Percentiles rank a stretch among this genome's conserved stretches.
These are phyloP conservation scores for Aselliscus stoliczkanus DNA, from an alignment of 2,797 vertebrate genomes.

Conservation along the genomic window DNA sequence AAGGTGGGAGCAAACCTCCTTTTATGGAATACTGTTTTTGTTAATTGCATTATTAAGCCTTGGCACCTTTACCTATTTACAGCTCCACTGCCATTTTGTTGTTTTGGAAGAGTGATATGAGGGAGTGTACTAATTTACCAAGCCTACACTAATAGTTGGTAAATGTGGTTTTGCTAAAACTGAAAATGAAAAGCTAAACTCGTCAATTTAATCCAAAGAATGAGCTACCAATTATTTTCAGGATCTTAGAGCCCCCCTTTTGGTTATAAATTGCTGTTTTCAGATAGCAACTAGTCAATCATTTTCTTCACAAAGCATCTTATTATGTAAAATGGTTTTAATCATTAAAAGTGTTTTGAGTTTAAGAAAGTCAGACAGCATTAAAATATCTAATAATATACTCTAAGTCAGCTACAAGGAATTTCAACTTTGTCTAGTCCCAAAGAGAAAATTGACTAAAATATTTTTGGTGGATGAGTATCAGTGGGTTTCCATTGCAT, in stretches of 20 bases:
- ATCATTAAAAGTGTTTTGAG: constrained; percentile 56
- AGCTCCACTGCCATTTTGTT: constrained; percentile 30
- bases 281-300: constrained; percentile 55
- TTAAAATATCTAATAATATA: constrained; percentile 32
- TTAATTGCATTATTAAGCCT: constrained; percentile 14
- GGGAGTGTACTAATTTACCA: neutral
- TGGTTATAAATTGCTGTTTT: constrained; percentile 63
- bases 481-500: constrained; percentile 24
- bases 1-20: neutral
- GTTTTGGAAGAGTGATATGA: constrained; percentile 20
- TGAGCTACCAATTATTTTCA: constrained; percentile 60
- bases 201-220: constrained; percentile 70
- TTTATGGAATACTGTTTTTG: neutral
- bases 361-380: constrained; percentile 56
- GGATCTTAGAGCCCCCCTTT: constrained; percentile 39
- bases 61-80: neutral
- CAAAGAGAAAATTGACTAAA: constrained; percentile 60
- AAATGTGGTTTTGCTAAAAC: constrained; percentile 42
- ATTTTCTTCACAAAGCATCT: constrained; percentile 64
- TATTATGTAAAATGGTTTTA: constrained; percentile 69
- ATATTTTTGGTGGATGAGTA: constrained; percentile 16
- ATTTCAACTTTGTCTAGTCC: constrained; percentile 39
- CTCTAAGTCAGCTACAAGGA: neutral
- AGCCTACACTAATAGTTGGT: constrained; percentile 13
- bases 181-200: constrained; percentile 66